phyloP scores from a whole-genome alignment of 1,140 invertebrate species.

The Olivierus martensii region DNA sequence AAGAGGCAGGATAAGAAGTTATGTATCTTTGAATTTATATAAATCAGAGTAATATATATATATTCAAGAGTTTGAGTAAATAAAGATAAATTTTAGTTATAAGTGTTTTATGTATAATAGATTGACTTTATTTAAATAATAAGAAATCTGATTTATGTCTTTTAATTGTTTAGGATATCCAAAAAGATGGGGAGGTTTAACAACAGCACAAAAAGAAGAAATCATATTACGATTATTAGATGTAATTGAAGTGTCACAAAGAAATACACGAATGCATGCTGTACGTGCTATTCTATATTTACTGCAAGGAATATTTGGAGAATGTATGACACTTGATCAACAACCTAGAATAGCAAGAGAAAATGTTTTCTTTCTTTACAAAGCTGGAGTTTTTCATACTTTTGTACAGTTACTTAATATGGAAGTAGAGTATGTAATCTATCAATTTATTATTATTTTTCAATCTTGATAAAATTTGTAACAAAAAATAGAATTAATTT shows the following conservation, averaged over 20 bases:
- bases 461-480: no score
- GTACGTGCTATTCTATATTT: constrained; percentile 81
- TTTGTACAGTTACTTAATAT: constrained; percentile 86
- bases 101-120: no score
- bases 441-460: constrained; percentile 3
- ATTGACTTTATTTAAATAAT: neutral
- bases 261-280: constrained; percentile 62
- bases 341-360: constrained; percentile 23
- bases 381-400: constrained; percentile 70
- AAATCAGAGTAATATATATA: no score
- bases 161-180: constrained; percentile 38
- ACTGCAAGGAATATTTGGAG: constrained; percentile 44
- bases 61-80: no score
- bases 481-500: no score
- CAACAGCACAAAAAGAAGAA: constrained; percentile 46
- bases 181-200: constrained; percentile 65
- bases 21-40: no score
- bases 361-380: constrained; percentile 78
- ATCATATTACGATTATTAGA: constrained; percentile 73
- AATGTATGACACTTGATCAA: constrained; percentile 17
- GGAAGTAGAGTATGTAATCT: constrained; percentile 65
- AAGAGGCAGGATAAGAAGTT: no score
- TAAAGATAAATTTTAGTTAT: no score
- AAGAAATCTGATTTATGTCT: neutral
- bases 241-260: constrained; percentile 73